Base-by-base conservation (phyloP, 2,888 invertebrate species). In the Tryphoninae sp. region DNA sequence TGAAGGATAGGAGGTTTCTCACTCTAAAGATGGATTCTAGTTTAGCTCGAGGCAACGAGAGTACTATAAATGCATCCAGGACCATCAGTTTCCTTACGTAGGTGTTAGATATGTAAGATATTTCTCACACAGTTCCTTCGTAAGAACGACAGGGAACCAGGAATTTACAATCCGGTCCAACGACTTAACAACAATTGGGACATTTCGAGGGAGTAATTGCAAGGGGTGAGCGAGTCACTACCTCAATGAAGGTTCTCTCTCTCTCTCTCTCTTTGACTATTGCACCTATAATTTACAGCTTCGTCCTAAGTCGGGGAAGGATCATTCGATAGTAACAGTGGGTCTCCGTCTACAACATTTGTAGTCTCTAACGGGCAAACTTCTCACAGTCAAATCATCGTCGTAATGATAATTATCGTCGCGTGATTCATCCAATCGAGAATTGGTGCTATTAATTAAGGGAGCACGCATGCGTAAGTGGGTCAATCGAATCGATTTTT, bases 121-220 rank as follows among this genome's bases (percentile, higher is more conserved):
- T 55, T 55, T 16, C 55, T 55, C n/a, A 19, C 22, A 55, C 9
- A 55, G 16, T 16, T 19, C 55, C 23, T 22, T n/a, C 8, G 42
- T 9, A 42, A 6, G 40, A 16, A n/a, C 42, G 8, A 62, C 9
- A 71, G 71, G 78, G 62, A 62, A 42, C 69, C 26, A 64, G 69
- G 33, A 62, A 33, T 58, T 22, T 72, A 69, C 73, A 62, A 45
- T 7, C 68, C 69, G 71, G 68, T 62, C 73, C 64, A 74, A 69
- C 75, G 64, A 71, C 16, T 40, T 55, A 26, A 26, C 49, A 6
- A 53, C 26, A 26, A 13, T 9, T 23, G 19, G 16, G 19, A 55
- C 8, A 16, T 16, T 55, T 55, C 19, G 55, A 2, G 33, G 19
- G 22, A 7, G 55, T 55, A 19, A 55, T 8, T 16, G 55, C 8